Evolutionary conservation across 2,888 invertebrate species (phyloP).

Genomic region (Xylocampa areola): DNA sequence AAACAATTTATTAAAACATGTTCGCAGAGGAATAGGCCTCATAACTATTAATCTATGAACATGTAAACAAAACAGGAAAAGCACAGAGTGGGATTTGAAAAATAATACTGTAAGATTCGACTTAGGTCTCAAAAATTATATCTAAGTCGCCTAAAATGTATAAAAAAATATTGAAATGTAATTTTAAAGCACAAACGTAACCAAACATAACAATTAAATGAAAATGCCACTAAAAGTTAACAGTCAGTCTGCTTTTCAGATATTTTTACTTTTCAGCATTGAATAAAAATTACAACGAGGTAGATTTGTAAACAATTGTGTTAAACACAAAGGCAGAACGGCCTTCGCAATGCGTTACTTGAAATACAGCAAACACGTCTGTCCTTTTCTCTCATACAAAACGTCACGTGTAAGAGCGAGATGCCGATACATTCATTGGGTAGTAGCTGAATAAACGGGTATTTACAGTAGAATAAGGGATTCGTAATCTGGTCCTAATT

Average conservation of each 20-base stretch:
- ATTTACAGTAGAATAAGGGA: slow-evolving; percentile 38
- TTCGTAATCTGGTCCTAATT: slow-evolving; percentile 58
- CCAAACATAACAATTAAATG: not conserved
- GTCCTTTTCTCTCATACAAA: slow-evolving; percentile 27
- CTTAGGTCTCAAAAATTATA: too few relatives aligned
- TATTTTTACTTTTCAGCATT: slow-evolving; percentile 12
- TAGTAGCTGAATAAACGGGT: slow-evolving; percentile 30
- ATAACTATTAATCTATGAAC: too few relatives aligned
- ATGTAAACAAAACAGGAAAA: too few relatives aligned
- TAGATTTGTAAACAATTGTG: slow-evolving; percentile 37
- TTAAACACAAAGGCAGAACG: slow-evolving; percentile 32
- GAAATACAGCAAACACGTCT: slow-evolving; percentile 15
- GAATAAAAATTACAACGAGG: slow-evolving; percentile 6
- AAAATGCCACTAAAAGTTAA: not conserved
- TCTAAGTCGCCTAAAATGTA: too few relatives aligned
- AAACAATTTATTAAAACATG: too few relatives aligned
- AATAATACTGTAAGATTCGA: too few relatives aligned
- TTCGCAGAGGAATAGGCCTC: too few relatives aligned
- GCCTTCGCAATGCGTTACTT: slow-evolving; percentile 46
- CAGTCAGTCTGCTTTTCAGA: not conserved
- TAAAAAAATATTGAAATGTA: too few relatives aligned
- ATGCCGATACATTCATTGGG: slow-evolving; percentile 9
- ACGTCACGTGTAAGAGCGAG: slow-evolving; percentile 9
- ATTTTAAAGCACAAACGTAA: too few relatives aligned
- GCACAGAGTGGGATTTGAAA: too few relatives aligned